These are phyloP conservation scores for Drosophila colorata DNA, from an alignment of 2,888 invertebrate genomes.

Conservation along the genomic window DNA sequence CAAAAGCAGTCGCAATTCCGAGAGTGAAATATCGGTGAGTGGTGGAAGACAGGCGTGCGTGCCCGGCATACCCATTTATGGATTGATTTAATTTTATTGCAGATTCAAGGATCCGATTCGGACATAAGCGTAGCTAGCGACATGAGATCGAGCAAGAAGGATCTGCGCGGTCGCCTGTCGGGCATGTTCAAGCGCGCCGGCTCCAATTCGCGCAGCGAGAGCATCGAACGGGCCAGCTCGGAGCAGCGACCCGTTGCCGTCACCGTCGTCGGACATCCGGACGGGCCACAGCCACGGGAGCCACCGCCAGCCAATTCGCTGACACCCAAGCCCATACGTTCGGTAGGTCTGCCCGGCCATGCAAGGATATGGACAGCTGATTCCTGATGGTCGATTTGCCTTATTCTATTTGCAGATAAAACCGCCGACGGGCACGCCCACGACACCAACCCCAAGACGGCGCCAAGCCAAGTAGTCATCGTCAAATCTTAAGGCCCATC, in stretches of 20 bases:
- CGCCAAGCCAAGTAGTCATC: slow-evolving; percentile 71
- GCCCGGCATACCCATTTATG: no score
- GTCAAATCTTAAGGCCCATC: slow-evolving; percentile 47
- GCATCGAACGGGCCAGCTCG: slow-evolving; percentile 84
- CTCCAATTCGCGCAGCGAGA: slow-evolving; percentile 89
- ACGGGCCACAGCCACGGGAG: slow-evolving; percentile 82
- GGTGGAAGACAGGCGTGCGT: no score
- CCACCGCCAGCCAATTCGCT: slow-evolving; percentile 83
- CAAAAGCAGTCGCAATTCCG: slow-evolving; percentile 88
- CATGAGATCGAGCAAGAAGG: slow-evolving; percentile 89
- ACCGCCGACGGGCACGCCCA: slow-evolving; percentile 83
- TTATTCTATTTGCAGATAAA: slow-evolving; percentile 72
- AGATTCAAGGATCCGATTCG: slow-evolving; percentile 89
- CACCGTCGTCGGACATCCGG: slow-evolving; percentile 83
- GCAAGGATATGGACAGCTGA: background rate
- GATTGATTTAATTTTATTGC: background rate
- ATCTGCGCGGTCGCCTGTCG: slow-evolving; percentile 92
- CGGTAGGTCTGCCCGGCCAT: slow-evolving; percentile 55
- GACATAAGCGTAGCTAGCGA: slow-evolving; percentile 89
- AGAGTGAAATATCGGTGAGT: slow-evolving; percentile 85
- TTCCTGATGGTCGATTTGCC: background rate
- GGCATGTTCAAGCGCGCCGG: slow-evolving; percentile 92
- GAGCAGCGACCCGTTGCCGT: slow-evolving; percentile 87
- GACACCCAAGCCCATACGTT: slow-evolving; percentile 84
- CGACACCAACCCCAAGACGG: slow-evolving; percentile 83